These are phyloP conservation scores for Volucella bombylans DNA, from an alignment of 2,888 invertebrate species.

Conservation along the genomic window DNA sequence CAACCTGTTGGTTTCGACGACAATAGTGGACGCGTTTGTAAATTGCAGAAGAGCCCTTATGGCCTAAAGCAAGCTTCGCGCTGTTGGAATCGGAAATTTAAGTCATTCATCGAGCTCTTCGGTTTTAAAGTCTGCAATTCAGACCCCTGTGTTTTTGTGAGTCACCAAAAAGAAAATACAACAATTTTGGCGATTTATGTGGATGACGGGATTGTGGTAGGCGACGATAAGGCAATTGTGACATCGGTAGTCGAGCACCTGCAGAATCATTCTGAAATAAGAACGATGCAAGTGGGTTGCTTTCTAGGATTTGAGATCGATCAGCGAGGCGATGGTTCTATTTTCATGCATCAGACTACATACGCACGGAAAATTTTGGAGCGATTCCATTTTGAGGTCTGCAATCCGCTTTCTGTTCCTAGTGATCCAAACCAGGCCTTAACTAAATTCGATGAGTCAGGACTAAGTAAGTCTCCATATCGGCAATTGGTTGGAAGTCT, in stretches of 20 bases:
- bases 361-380: slow-evolving; percentile 39
- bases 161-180: slow-evolving; percentile 14
- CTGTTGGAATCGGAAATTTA: slow-evolving; percentile 70
- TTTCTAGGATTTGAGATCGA: slow-evolving; percentile 60
- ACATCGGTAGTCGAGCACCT: slow-evolving; percentile 44
- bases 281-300: slow-evolving; percentile 4
- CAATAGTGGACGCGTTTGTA: slow-evolving; percentile 11
- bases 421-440: slow-evolving; percentile 19
- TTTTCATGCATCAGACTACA: slow-evolving; percentile 46
- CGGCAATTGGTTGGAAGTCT: slow-evolving; percentile 54
- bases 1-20: slow-evolving; percentile 20
- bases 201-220: slow-evolving; percentile 59
- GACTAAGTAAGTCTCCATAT: neutral
- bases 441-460: slow-evolving; percentile 19
- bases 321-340: slow-evolving; percentile 25
- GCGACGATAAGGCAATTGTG: slow-evolving; percentile 41
- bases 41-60: slow-evolving; percentile 12
- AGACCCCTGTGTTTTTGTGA: slow-evolving; percentile 70
- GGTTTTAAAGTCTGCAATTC: slow-evolving; percentile 60
- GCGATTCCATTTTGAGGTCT: slow-evolving; percentile 41
- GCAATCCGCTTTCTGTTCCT: slow-evolving; percentile 38
- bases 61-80: slow-evolving; percentile 21
- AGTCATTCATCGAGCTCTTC: slow-evolving; percentile 66
- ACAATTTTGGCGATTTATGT: slow-evolving; percentile 74
- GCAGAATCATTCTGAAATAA: neutral